These are phyloP conservation scores for Centropus unirufus DNA, from an alignment of 2,113 vertebrate species.

Conservation along the genomic window DNA sequence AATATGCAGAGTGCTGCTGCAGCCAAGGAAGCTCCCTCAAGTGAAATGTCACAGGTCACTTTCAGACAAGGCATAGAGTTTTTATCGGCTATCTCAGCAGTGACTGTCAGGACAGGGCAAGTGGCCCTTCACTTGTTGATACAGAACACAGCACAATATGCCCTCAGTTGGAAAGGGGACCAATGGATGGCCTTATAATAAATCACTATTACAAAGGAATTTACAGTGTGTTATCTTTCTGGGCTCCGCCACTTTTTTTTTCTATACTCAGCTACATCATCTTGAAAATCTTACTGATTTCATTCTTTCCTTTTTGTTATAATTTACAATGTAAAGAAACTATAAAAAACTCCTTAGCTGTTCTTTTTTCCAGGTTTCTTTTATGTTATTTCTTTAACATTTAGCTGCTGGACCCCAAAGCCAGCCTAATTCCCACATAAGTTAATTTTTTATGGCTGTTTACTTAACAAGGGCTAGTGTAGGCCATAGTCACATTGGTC, in stretches of 20 bases:
- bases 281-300: background rate
- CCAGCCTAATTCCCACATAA: background rate
- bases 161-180: background rate
- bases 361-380: background rate
- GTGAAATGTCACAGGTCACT: rapidly evolving
- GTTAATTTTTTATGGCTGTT: background rate
- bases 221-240: background rate
- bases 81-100: background rate
- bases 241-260: background rate
- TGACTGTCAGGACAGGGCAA: background rate
- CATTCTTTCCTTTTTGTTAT: background rate
- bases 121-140: background rate
- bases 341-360: background rate
- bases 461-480: background rate
- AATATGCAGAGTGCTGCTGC: background rate
- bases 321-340: background rate
- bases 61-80: background rate
- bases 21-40: background rate
- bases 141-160: background rate
- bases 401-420: background rate
- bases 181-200: background rate
- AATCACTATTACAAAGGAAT: background rate
- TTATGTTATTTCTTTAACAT: background rate
- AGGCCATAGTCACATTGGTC: background rate
- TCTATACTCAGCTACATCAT: background rate